Evolutionary conservation across 1,140 invertebrate genomes (phyloP), one percentile per base, ranked within the genome.

Genomic region (Varroa destructor): DNA sequence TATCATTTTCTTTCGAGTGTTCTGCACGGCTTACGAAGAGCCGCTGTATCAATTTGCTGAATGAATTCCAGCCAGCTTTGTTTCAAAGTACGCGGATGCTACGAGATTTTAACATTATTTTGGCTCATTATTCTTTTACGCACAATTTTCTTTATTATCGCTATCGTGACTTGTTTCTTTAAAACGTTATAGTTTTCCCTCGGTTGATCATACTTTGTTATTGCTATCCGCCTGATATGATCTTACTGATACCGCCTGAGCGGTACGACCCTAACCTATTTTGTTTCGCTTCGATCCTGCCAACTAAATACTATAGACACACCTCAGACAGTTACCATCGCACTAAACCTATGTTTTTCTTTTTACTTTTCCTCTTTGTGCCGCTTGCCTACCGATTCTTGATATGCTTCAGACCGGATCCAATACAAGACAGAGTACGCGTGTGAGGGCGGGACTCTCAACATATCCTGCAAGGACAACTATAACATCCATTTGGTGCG

Each of bases 351-450:
- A 3, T 67, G 12, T 37, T 67, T 67, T 37, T 67, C 61, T 67
- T 40, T 58, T 3, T 3, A 8, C 46, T 51, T 51, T 3, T 51
- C 46, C 46, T 8, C 4, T 51, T 56, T 70, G 43, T 71, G 3
- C 46, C 8, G 46, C 46, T 51, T 51, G 4, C 46, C 3, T 8
- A 51, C 8, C 46, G 8, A 5, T 51, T 51, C 76, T 78, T 25
- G 25, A 25, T 25, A 25, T 77, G 71, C 84, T 83, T 25, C 82
- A 86, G 86, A 86, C 78, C 79, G 81, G 70, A 81, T 83, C 70
- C 84, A 87, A 77, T 93, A 93, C 81, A 87, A 90, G 79, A 93
- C 90, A 57, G 89, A 88, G 43, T 93, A 94, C 81, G 92, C 91
- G 67, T 97, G 93, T 81, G 92, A 97, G 82, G 90, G 90, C 73